A percentile compares a stretch with the other conserved stretches of the same genome.
Evolutionary conservation across 2,797 vertebrate species (phyloP).

Genomic region (Rhyacichthys aspro): DNA sequence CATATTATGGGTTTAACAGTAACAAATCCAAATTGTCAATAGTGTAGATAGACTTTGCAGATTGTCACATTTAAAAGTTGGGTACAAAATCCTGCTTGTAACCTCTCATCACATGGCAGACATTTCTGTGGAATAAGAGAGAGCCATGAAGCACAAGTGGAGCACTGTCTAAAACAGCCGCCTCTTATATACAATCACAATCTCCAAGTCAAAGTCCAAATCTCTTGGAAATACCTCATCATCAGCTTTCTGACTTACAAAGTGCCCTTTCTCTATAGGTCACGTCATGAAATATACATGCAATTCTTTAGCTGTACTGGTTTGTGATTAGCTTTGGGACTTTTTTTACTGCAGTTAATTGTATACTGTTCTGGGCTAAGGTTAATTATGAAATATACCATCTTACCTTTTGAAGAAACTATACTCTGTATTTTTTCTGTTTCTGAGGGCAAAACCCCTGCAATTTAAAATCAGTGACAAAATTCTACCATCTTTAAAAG

Average conservation of each 20-base stretch:
- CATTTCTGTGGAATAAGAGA: not conserved
- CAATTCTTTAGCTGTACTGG: constrained; percentile 1
- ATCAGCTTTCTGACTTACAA: not conserved
- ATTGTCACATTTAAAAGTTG: not conserved
- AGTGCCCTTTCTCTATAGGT: not conserved
- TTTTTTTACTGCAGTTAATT: no score
- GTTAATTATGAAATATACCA: no score
- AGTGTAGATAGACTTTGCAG: not conserved
- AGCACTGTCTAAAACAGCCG: constrained; percentile 7
- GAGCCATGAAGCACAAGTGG: constrained; percentile 15
- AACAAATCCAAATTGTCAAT: no score
- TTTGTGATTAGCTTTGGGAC: no score
- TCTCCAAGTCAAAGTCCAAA: not conserved
- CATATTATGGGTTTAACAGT: no score
- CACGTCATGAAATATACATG: not conserved
- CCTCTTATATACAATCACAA: not conserved
- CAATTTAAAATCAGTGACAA: no score
- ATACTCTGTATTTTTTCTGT: no score
- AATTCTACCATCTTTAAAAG: no score
- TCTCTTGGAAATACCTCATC: no score
- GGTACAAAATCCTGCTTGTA: not conserved
- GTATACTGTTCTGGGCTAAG: no score
- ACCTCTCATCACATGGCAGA: constrained; percentile 2
- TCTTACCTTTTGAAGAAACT: no score
- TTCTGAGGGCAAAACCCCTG: no score